Evolutionary conservation across 2,113 vertebrate species (phyloP).

Genomic region (Burhinus oedicnemus): DNA sequence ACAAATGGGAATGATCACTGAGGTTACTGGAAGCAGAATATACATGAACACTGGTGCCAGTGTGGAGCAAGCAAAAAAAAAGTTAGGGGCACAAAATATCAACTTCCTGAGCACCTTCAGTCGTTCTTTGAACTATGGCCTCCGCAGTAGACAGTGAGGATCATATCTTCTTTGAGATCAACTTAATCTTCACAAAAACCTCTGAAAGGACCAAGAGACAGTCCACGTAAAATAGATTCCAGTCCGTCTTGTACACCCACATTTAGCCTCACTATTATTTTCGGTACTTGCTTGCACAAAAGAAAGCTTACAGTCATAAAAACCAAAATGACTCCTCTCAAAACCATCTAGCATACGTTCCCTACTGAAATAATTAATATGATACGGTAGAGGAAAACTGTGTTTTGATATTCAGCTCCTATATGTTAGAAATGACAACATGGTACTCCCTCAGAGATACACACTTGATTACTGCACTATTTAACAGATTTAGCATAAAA

Average conservation of each 20-base stretch:
- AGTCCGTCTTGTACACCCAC: neutral
- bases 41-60: neutral
- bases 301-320: neutral
- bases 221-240: neutral
- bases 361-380: neutral
- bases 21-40: neutral
- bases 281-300: neutral
- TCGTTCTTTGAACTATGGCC: neutral
- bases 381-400: neutral
- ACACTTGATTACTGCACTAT: neutral
- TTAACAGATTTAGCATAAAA: neutral
- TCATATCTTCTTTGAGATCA: neutral
- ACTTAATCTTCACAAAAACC: neutral
- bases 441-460: neutral
- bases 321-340: neutral
- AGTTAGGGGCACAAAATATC: neutral
- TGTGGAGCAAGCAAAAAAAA: neutral
- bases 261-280: neutral
- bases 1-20: neutral
- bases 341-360: neutral
- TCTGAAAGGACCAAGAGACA: neutral
- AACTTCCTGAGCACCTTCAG: neutral
- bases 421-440: neutral
- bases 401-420: neutral
- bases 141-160: neutral